Evolutionary conservation across 2,888 invertebrate species (phyloP).

Genomic region (Ferdinandea cuprea): DNA sequence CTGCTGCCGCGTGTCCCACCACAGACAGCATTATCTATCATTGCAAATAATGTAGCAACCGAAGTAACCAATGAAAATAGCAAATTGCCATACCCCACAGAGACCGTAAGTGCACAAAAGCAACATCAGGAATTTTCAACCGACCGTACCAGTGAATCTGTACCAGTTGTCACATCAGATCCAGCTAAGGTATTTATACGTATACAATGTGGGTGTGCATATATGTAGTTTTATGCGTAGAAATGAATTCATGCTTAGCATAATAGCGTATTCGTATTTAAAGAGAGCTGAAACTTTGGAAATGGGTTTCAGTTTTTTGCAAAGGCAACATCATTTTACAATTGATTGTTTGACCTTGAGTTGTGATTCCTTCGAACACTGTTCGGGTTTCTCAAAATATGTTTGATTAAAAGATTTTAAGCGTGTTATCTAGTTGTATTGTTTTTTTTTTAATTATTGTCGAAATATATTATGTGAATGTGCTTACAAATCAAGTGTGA

Average conservation of each 20-base stretch:
- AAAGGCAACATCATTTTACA: background rate
- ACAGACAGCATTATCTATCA: slow-evolving; percentile 91
- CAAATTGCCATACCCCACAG: slow-evolving; percentile 84
- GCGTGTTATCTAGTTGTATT: background rate
- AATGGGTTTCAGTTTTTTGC: background rate
- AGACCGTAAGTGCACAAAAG: slow-evolving; percentile 81
- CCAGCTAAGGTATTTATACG: slow-evolving; percentile 78
- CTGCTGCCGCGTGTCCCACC: slow-evolving; percentile 92
- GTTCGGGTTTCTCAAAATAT: background rate
- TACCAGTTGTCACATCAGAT: slow-evolving; percentile 80
- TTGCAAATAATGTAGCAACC: slow-evolving; percentile 91
- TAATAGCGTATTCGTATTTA: background rate
- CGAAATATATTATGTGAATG: background rate
- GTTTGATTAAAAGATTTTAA: background rate
- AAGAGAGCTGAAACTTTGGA: background rate
- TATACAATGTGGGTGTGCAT: slow-evolving; percentile 8
- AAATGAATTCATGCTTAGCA: background rate
- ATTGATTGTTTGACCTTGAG: slow-evolving; percentile 7
- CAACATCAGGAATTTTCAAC: slow-evolving; percentile 58
- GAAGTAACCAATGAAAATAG: slow-evolving; percentile 87
- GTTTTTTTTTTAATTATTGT: background rate
- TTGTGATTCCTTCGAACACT: background rate
- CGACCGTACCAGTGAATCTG: slow-evolving; percentile 43
- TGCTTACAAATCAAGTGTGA: background rate
- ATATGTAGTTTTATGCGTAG: slow-evolving; percentile 1